These are phyloP conservation scores for Phenacoccus solenopsis DNA, from an alignment of 1,140 invertebrate genomes.

Conservation along the genomic window DNA sequence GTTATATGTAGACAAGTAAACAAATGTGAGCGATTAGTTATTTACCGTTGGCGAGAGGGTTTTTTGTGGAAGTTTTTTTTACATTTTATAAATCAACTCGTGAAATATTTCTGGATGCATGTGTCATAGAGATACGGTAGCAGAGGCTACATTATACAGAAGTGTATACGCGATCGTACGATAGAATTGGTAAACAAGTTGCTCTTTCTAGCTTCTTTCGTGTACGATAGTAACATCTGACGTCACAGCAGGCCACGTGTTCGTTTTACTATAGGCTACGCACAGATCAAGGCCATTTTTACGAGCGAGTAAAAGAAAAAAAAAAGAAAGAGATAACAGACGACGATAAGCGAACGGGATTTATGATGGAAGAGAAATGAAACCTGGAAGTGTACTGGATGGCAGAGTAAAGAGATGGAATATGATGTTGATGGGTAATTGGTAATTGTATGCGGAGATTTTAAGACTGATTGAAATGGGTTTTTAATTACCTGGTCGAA, in stretches of 20 bases:
- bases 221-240: neutral
- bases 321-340: neutral
- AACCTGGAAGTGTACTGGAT: neutral
- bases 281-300: conserved; percentile 17
- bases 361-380: neutral
- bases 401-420: neutral
- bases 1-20: neutral
- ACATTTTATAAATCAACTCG: neutral
- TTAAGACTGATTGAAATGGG: too few species aligned
- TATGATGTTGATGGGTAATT: neutral
- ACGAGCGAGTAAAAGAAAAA: conserved; percentile 14
- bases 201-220: neutral
- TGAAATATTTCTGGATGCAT: conserved; percentile 2
- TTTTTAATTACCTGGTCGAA: too few species aligned
- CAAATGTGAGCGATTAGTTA: neutral
- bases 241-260: conserved; percentile 7
- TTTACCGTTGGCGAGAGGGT: neutral
- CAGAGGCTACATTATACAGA: neutral
- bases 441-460: neutral
- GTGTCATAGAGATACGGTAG: neutral
- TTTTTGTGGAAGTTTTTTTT: too few species aligned
- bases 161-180: neutral
- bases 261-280: conserved; percentile 11
- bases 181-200: conserved; percentile 17
- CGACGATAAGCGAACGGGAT: neutral